Evolutionary conservation across 1,140 invertebrate species (phyloP), one percentile per base, ranked within the genome.

Genomic region (Coenobita brevimanus): DNA sequence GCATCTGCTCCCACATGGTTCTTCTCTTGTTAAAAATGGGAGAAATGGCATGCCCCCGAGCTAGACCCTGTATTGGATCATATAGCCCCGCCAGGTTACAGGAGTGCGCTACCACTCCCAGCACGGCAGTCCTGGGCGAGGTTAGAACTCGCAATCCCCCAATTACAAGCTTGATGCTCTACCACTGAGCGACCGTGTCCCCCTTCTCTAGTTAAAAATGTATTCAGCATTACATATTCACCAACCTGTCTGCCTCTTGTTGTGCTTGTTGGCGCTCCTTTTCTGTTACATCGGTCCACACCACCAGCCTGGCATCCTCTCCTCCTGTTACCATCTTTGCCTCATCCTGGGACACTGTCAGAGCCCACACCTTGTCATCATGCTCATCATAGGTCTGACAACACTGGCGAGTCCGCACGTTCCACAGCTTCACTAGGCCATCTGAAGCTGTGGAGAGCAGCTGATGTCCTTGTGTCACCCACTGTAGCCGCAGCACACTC

Each of bases 351-450:
- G 76, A 80, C 6, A 92, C 93, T 50, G 95, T 95, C 88, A 99
- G 91, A 2, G 97, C 95, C 98, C 98, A 99, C 4, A 98, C 94
- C 92, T 97, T 96, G 64, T 92, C 92, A 64, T 95, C 96, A 36
- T 96, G 95, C 92, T 99, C 98, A 91, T 96, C 95, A 91, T 98
- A 97, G 86, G 98, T 93, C 89, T 95, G 94, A 62, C 95, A 92
- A 93, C 97, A 98, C 91, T 97, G 96, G 36, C 96, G 97, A 2
- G 94, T 95, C 93, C 98, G 98, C 3, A 99, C 94, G 91, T 94
- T 96, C 97, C 98, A 99, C 3, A 99, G 91, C 93, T 99, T 99
- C 3, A 94, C 88, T 0, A 99, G 91, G 36, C 98, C 98, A 94
- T 99, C 98, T n/a, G 96, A 96, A 64, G 96, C 96, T 91, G 95